These are phyloP conservation scores for Cephalopachus bancanus DNA, from an alignment of 2,797 vertebrate species.

Conservation along the genomic window DNA sequence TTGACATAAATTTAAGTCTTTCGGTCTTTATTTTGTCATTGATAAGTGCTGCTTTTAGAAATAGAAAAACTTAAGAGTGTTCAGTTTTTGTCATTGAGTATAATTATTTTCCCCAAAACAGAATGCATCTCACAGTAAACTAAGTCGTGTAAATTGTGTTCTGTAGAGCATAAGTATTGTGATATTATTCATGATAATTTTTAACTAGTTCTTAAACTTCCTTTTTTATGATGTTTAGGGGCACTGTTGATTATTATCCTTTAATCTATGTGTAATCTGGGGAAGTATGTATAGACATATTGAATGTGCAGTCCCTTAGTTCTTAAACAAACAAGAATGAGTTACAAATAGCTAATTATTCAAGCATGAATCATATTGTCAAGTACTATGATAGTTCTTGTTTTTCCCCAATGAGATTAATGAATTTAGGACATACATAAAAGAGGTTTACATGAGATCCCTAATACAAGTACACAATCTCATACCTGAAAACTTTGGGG, in stretches of 20 bases:
- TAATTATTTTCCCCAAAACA: constrained; percentile 65
- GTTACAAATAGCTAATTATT: constrained; percentile 37
- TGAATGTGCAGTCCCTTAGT: constrained; percentile 44
- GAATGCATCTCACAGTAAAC: not conserved
- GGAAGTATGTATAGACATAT: not conserved
- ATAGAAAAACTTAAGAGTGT: constrained; percentile 20
- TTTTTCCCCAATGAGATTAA: constrained; percentile 47
- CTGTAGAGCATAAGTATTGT: not conserved
- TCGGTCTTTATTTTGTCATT: constrained; percentile 62
- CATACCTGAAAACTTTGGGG: constrained; percentile 13
- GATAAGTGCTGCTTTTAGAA: constrained; percentile 31
- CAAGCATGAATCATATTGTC: not conserved
- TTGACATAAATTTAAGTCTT: constrained; percentile 37
- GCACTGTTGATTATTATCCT: constrained; percentile 47
- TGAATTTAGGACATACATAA: constrained; percentile 45
- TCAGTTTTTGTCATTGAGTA: constrained; percentile 50
- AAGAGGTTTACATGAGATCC: constrained; percentile 32
- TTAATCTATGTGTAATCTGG: constrained; percentile 7
- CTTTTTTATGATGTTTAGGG: not conserved
- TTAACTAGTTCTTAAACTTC: constrained; percentile 53
- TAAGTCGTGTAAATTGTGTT: constrained; percentile 62
- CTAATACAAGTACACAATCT: not conserved
- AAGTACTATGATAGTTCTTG: constrained; percentile 23
- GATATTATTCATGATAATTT: constrained; percentile 55
- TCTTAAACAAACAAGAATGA: constrained; percentile 43